Conservation (phyloP, 2,797 vertebrate species). For the Tadarida brasiliensis region DNA sequence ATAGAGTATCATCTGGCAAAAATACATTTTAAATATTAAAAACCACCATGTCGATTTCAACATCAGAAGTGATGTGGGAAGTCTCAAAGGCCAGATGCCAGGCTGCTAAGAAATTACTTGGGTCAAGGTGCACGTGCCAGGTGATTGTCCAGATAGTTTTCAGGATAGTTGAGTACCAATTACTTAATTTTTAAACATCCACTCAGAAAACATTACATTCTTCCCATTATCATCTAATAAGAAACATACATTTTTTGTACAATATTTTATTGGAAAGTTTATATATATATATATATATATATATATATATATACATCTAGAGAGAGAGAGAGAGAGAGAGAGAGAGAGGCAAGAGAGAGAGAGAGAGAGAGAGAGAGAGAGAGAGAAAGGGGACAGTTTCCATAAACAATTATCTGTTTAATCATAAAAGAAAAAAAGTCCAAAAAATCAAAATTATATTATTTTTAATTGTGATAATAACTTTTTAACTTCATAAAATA, state of each 20-base stretch:
- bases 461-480: background rate
- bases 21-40: background rate
- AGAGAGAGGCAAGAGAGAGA: no score
- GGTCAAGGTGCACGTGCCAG: background rate
- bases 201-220: background rate
- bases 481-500: background rate
- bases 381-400: background rate
- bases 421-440: background rate
- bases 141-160: background rate
- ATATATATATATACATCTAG: no score
- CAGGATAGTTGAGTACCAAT: background rate
- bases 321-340: no score
- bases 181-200: background rate
- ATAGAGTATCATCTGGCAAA: background rate
- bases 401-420: background rate
- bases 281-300: background rate
- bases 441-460: background rate
- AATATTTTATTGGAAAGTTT: background rate
- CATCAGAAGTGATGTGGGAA: background rate
- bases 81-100: background rate
- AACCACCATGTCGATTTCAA: background rate
- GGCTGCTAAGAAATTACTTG: background rate
- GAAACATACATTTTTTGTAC: background rate
- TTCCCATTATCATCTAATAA: background rate
- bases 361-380: no score